These are phyloP conservation scores for Drosophila flavopinicola DNA, from an alignment of 2,888 invertebrate genomes.

Conservation along the genomic window DNA sequence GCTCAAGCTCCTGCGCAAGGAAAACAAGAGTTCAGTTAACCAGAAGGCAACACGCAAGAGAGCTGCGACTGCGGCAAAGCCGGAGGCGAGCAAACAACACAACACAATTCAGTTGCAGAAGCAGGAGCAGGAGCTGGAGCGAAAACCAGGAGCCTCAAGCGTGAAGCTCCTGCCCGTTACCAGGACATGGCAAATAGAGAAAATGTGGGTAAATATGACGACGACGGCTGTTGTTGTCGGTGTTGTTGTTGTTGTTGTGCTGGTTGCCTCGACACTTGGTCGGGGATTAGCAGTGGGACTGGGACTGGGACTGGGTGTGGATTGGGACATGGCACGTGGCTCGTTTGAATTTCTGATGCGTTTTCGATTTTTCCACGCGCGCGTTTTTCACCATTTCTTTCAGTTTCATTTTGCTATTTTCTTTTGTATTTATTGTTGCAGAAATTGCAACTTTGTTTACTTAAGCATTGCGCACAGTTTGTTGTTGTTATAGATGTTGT, in stretches of 20 bases:
- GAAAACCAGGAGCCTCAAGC: conserved; percentile 10
- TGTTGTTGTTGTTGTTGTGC: too few relatives aligned
- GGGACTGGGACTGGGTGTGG: not conserved
- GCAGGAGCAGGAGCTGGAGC: not conserved
- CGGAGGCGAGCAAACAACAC: conserved; percentile 57
- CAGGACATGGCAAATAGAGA: conserved; percentile 66
- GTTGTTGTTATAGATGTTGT: conserved; percentile 5
- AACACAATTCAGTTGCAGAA: conserved; percentile 1
- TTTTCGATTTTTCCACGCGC: conserved; percentile 70
- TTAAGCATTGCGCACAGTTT: conserved; percentile 44
- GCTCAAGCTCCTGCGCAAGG: not conserved
- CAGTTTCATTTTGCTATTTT: conserved; percentile 49
- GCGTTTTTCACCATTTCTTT: conserved; percentile 23
- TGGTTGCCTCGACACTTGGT: conserved; percentile 32
- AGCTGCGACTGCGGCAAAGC: conserved; percentile 45
- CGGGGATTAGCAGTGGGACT: not conserved
- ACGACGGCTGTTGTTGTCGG: conserved; percentile 4
- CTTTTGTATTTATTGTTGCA: conserved; percentile 61
- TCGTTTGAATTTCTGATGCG: conserved; percentile 72
- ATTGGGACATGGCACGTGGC: conserved; percentile 40
- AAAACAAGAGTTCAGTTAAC: conserved; percentile 69
- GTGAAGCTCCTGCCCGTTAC: conserved; percentile 27
- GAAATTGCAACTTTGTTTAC: conserved; percentile 73
- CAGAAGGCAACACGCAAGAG: conserved; percentile 76
- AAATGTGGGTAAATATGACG: conserved; percentile 57